phyloP scores from a whole-genome alignment of 1,140 invertebrate genomes.

The Drosophila nasuta region DNA sequence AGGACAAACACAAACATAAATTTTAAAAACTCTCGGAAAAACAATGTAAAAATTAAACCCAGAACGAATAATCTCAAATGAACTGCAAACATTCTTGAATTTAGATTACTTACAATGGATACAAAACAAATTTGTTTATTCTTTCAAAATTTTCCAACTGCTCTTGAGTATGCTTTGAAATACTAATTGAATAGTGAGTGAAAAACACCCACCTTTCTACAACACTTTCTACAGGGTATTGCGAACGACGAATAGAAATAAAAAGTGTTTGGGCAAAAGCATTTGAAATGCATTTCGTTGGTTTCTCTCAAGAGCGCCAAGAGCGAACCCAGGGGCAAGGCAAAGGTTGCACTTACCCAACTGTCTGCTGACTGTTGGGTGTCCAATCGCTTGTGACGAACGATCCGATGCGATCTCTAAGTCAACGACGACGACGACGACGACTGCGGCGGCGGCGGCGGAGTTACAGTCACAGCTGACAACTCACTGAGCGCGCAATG shows the following conservation, averaged over 20 bases:
- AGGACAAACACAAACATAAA: too few species aligned
- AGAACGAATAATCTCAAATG: too few species aligned
- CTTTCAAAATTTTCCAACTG: too few species aligned
- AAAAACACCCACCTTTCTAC: neutral
- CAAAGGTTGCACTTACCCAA: slow-evolving; percentile 19
- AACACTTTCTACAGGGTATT: slow-evolving; percentile 21
- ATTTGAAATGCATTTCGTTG: slow-evolving; percentile 70
- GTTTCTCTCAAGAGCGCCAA: slow-evolving; percentile 47
- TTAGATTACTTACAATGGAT: too few species aligned
- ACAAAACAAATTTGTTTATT: too few species aligned
- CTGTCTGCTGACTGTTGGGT: slow-evolving; percentile 49
- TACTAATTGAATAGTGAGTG: too few species aligned
- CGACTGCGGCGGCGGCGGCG: slow-evolving; percentile 46
- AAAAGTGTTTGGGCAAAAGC: slow-evolving; percentile 66
- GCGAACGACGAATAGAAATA: slow-evolving; percentile 42
- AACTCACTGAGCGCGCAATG: slow-evolving; percentile 82
- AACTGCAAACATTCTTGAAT: too few species aligned
- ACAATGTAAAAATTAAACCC: too few species aligned
- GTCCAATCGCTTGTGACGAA: slow-evolving; percentile 83
- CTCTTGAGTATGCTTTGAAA: too few species aligned
- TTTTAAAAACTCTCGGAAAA: too few species aligned
- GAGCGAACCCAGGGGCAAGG: slow-evolving; percentile 8
- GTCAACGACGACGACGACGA: slow-evolving; percentile 48
- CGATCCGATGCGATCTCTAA: slow-evolving; percentile 69
- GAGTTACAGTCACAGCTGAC: slow-evolving; percentile 74